phyloP scores from a whole-genome alignment of 2,113 vertebrate species.

The Pyrgilauda ruficollis region DNA sequence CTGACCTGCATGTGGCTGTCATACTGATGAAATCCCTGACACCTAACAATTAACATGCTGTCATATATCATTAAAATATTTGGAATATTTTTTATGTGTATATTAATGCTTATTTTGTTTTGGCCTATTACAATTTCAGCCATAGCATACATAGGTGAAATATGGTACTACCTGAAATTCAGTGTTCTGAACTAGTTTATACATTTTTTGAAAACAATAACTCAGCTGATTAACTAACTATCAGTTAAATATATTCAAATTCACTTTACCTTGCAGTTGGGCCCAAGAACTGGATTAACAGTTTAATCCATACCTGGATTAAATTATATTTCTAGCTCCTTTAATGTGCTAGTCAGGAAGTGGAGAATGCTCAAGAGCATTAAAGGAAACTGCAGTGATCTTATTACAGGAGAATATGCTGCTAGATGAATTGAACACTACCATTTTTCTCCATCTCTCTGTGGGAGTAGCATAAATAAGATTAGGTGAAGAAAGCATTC shows the following conservation, averaged over 20 bases:
- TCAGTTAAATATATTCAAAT: background rate
- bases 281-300: background rate
- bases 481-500: background rate
- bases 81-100: background rate
- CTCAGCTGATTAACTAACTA: background rate
- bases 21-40: background rate
- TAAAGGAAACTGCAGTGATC: background rate
- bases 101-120: background rate
- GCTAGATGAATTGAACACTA: background rate
- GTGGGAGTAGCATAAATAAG: background rate
- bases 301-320: background rate
- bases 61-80: background rate
- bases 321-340: background rate
- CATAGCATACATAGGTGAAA: background rate
- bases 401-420: background rate
- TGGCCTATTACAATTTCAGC: background rate
- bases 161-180: background rate
- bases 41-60: background rate
- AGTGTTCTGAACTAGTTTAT: background rate
- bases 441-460: background rate
- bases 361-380: background rate
- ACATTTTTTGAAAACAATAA: background rate
- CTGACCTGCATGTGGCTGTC: background rate
- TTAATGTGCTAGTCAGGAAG: background rate
- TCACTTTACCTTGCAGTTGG: background rate